Evolutionary conservation across 2,797 vertebrate genomes (phyloP).

Genomic region (Distichodus sexfasciatus): DNA sequence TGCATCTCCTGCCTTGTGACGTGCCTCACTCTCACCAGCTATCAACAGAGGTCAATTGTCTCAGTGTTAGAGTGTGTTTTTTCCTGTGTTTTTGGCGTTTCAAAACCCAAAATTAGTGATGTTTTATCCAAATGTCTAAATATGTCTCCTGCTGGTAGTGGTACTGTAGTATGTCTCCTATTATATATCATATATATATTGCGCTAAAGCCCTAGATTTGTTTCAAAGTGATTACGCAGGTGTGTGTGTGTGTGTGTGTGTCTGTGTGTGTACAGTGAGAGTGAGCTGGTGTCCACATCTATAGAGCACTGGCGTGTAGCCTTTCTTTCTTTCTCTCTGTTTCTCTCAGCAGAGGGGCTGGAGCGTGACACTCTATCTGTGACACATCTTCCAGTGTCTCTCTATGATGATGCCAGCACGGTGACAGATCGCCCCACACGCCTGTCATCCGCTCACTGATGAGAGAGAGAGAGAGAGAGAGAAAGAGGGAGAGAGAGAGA

Average conservation of each 20-base stretch:
- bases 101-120: no score
- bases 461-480: conserved; percentile 28
- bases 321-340: conserved; percentile 29
- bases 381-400: conserved; percentile 74
- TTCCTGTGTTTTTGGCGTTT: no score
- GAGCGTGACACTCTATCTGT: conserved; percentile 75
- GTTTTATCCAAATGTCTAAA: no score
- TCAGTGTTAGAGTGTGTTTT: no score
- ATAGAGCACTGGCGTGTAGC: conserved; percentile 27
- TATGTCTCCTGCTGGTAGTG: no score
- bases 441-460: conserved; percentile 67
- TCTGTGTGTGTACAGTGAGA: conserved; percentile 7
- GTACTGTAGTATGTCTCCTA: no score
- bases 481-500: conserved; percentile 11
- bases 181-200: no score
- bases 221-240: background rate
- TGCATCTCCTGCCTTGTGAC: no score
- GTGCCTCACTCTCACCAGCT: no score
- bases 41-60: no score
- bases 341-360: conserved; percentile 50
- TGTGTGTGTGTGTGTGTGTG: conserved; percentile 1
- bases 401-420: conserved; percentile 69
- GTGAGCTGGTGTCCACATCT: conserved; percentile 15
- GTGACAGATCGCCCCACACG: conserved; percentile 71
- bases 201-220: no score